Conservation (phyloP, 2,113 vertebrate species). For the Hippocampus comes region DNA sequence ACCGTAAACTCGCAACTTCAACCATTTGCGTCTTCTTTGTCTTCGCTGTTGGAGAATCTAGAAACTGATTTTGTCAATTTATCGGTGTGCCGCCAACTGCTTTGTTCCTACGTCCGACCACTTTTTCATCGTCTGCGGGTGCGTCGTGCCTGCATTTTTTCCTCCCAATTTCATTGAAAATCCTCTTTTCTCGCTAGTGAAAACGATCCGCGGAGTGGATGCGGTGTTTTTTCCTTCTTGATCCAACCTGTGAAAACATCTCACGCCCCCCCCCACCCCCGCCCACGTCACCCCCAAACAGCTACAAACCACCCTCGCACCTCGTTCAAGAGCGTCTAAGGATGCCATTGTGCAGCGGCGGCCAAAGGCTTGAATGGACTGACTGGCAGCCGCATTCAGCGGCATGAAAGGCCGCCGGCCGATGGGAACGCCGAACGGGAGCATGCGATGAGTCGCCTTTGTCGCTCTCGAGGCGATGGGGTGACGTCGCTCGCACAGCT, state of each 20-base stretch:
- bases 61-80: too few relatives aligned
- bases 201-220: neutral
- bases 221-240: neutral
- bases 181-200: neutral
- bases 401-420: neutral
- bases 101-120: too few relatives aligned
- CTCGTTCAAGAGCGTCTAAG: neutral
- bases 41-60: too few relatives aligned
- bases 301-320: neutral
- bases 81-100: too few relatives aligned
- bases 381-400: slow-evolving; percentile 1
- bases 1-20: too few relatives aligned
- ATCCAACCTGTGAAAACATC: neutral
- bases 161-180: neutral
- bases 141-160: neutral
- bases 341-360: neutral
- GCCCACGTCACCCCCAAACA: neutral
- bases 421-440: neutral
- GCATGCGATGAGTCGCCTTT: too few relatives aligned
- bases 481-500: neutral
- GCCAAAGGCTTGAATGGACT: neutral
- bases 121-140: too few relatives aligned
- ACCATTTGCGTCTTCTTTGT: too few relatives aligned
- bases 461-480: too few relatives aligned
- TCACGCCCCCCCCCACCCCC: neutral